Evolutionary conservation across 2,113 vertebrate species (phyloP), one percentile per base, ranked within the genome.

Genomic region (Pterocles orientalis): DNA sequence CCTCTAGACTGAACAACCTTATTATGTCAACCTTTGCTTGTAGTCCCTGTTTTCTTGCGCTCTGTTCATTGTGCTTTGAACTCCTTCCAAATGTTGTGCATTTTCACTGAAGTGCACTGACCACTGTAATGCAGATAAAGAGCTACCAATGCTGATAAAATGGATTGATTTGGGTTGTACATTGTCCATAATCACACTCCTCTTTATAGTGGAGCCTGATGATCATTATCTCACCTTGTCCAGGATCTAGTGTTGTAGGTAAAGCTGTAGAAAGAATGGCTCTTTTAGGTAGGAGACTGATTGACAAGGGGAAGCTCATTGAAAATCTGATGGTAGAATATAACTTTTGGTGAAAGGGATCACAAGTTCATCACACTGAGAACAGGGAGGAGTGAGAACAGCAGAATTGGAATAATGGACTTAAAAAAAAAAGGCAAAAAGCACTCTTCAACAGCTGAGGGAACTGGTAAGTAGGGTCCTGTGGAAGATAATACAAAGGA

Each of bases 401-500:
- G 85, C 88, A 82, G 75, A 94, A 82, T 73, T 92, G 87, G 93
- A 91, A 95, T 95, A 96, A 96, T 87, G 91, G 89, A 95, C 89
- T 96, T 95, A 77, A 95, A 87, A 93, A 95, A 41, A 41, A 41
- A 41, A 41, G 41, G 41, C 41, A 41, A 41, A 41, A 94, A 78
- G 31, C 81, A 86, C 88, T 94, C 65, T 82, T 82, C 83, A 91
- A 92, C 86, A 87, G 65, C 77, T 94, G 69, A 91, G 53, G 56
- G 69, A 95, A 92, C 86, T 71, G 65, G 69, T 86, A 94, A 95
- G 92, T 51, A 84, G 29, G 14, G 33, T 86, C 95, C 53, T 91
- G 89, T 45, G 86, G 94, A 92, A 86, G 39, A 75, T 13, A 64
- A 72, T 70, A 57, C 28, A 80, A 90, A 93, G 28, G 66, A 96